phyloP scores from a whole-genome alignment of 2,888 invertebrate species.

The Acleris cristana region DNA sequence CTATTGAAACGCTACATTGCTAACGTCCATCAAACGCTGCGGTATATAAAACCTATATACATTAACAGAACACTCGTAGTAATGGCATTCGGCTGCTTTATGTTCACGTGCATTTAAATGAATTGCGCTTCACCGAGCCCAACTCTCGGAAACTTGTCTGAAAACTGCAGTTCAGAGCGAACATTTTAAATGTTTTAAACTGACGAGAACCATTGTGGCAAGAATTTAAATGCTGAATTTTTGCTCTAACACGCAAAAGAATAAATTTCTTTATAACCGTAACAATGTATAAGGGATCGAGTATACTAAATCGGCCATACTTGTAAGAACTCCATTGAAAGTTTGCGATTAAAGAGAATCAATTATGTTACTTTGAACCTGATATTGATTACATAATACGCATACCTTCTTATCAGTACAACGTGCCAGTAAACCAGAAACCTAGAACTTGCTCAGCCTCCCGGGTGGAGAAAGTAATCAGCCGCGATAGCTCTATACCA shows the following conservation, averaged over 20 bases:
- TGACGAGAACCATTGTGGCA: background rate
- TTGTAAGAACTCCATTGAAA: background rate
- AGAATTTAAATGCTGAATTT: background rate
- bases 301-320: background rate
- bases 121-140: conserved; percentile 19
- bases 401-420: conserved; percentile 7
- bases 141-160: background rate
- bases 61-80: conserved; percentile 16
- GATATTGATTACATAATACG: conserved; percentile 6
- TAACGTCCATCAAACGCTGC: conserved; percentile 22
- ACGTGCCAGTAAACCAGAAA: conserved; percentile 34
- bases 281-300: background rate
- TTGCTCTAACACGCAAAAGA: background rate
- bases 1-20: conserved; percentile 1
- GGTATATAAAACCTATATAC: conserved; percentile 6
- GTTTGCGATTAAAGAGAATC: too few relatives aligned
- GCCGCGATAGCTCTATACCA: conserved; percentile 22
- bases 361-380: background rate
- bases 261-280: background rate
- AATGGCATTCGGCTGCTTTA: conserved; percentile 24
- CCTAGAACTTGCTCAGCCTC: conserved; percentile 32
- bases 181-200: background rate
- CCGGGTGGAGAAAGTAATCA: conserved; percentile 35
- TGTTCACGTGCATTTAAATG: conserved; percentile 23
- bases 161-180: background rate